A percentile compares a stretch with the other conserved stretches of the same genome.
These are phyloP conservation scores for Adelges cooleyi DNA, from an alignment of 1,140 invertebrate genomes.

Conservation along the genomic window DNA sequence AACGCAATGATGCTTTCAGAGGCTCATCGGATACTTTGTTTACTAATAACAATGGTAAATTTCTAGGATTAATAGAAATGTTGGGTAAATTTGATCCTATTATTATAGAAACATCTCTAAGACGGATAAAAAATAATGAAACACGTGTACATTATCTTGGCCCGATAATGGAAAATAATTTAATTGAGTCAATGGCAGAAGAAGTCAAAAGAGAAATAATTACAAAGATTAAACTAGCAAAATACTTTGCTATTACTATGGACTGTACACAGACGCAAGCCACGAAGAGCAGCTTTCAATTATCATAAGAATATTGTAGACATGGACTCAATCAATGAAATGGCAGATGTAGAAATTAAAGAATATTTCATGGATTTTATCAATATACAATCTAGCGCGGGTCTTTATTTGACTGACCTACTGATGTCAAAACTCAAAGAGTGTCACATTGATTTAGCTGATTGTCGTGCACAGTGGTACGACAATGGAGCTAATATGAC, in stretches of 20 bases:
- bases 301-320: conserved; percentile 14
- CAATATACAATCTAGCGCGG: conserved; percentile 13
- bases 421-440: conserved; percentile 7
- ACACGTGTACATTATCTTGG: conserved; percentile 29
- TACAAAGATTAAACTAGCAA: conserved; percentile 29
- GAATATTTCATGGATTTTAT: conserved; percentile 21
- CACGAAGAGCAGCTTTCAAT: conserved; percentile 28
- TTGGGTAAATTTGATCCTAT: conserved; percentile 30
- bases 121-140: background rate
- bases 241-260: conserved; percentile 32
- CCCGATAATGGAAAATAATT: conserved; percentile 9
- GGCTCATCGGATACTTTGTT: background rate
- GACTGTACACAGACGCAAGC: conserved; percentile 29
- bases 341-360: background rate
- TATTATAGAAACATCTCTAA: conserved; percentile 26
- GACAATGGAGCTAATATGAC: background rate
- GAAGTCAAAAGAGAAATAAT: conserved; percentile 31
- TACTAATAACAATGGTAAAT: conserved; percentile 1
- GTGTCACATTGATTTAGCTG: background rate
- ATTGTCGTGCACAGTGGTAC: background rate
- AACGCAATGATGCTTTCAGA: background rate
- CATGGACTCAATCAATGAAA: too few species aligned
- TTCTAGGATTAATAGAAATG: conserved; percentile 28
- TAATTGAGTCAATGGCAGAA: conserved; percentile 28
- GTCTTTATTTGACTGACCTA: conserved; percentile 13